A percentile compares a stretch with the other conserved stretches of the same genome.
Evolutionary conservation across 2,113 vertebrate genomes (phyloP).

Genomic region (Amphiprion percula): DNA sequence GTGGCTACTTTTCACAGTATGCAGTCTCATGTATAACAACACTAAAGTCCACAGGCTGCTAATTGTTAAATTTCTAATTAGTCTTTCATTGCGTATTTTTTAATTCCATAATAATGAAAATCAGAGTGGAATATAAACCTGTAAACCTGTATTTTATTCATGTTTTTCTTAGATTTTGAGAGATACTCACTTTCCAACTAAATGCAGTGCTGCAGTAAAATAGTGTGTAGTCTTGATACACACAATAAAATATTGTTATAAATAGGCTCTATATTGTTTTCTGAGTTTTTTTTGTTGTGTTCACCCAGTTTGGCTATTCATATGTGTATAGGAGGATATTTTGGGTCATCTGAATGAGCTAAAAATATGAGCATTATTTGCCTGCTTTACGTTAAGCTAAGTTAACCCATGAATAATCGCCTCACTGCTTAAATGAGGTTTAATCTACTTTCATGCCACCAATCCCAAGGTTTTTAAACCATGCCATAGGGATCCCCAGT

Average conservation of each 20-base stretch:
- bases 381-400: constrained; percentile 63
- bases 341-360: constrained; percentile 62
- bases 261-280: background rate
- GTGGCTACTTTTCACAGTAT: background rate
- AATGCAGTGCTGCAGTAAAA: background rate
- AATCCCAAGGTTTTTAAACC: constrained; percentile 61
- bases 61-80: too few relatives aligned
- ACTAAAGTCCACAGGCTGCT: too few relatives aligned
- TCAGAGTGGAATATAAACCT: too few relatives aligned
- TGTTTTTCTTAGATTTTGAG: background rate
- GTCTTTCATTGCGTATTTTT: too few relatives aligned
- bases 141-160: background rate
- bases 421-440: constrained; percentile 64
- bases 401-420: constrained; percentile 74
- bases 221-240: background rate
- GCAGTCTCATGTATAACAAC: too few relatives aligned
- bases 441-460: constrained; percentile 75
- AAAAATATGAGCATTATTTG: constrained; percentile 61
- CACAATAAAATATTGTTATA: background rate
- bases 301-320: constrained; percentile 58
- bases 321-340: constrained; percentile 54
- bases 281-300: constrained; percentile 8
- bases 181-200: background rate
- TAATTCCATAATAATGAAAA: too few relatives aligned
- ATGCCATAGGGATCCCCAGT: constrained; percentile 65